A percentile compares a stretch with the other conserved stretches of the same genome.
Conservation (phyloP, 2,797 vertebrate species). For the Pelodytes ibericus region DNA sequence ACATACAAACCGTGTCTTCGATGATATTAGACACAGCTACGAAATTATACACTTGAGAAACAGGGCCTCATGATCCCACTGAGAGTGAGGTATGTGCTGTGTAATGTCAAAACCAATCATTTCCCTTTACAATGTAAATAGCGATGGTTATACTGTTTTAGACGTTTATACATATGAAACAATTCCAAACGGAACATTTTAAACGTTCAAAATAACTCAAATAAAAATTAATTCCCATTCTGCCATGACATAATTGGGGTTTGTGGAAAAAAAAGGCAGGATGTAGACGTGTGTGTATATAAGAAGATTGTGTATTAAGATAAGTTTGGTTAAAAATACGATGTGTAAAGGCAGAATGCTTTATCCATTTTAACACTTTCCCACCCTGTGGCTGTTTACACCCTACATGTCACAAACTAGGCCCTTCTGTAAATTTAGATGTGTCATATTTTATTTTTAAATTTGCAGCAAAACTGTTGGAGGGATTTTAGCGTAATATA, state of each 20-base stretch:
- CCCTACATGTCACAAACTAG: too few species aligned
- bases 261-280: not conserved
- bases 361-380: too few species aligned
- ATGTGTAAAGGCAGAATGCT: too few species aligned
- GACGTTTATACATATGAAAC: not conserved
- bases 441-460: too few species aligned
- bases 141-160: not conserved
- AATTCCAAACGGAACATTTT: conserved; percentile 15
- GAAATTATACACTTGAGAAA: conserved; percentile 46
- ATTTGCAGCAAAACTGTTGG: too few species aligned
- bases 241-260: not conserved
- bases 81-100: conserved; percentile 10
- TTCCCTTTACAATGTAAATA: conserved; percentile 22
- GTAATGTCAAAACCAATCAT: conserved; percentile 43
- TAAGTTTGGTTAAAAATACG: too few species aligned
- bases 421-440: too few species aligned
- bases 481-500: too few species aligned
- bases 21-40: conserved; percentile 27
- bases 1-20: conserved; percentile 28
- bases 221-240: not conserved
- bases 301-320: not conserved
- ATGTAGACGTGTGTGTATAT: not conserved
- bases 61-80: conserved; percentile 26
- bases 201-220: conserved; percentile 4
- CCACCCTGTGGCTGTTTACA: too few species aligned